Percentiles rank a stretch among this genome's conserved stretches.
These are phyloP conservation scores for Palythoa grandiflora DNA, from an alignment of 92 coral and sea anemone species.

Conservation along the genomic window DNA sequence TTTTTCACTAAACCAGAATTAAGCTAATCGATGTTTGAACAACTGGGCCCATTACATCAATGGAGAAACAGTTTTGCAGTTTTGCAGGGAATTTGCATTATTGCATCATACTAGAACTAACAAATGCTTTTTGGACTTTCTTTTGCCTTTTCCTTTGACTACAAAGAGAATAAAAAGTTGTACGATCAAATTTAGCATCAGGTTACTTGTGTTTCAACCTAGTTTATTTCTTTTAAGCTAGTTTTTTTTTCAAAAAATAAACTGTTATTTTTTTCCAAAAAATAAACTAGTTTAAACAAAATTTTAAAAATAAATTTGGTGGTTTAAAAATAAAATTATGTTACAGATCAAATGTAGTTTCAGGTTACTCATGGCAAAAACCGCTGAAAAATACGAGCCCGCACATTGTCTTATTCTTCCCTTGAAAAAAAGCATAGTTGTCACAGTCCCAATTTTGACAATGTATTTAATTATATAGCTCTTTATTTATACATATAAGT, in stretches of 20 bases:
- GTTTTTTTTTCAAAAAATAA: neutral
- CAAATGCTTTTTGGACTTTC: neutral
- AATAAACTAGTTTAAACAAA: slow-evolving; percentile 4
- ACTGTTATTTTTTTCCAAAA: neutral
- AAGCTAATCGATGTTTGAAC: slow-evolving; percentile 22
- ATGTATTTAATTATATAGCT: neutral
- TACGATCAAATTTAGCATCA: neutral
- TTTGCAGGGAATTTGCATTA: too few relatives aligned
- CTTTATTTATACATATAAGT: slow-evolving; percentile 10
- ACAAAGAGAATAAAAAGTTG: too few relatives aligned
- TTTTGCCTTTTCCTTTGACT: too few relatives aligned
- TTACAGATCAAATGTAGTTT: too few relatives aligned
- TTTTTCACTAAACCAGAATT: slow-evolving; percentile 18
- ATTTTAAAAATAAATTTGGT: neutral
- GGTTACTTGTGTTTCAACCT: neutral
- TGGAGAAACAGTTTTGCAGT: too few relatives aligned
- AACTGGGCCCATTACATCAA: neutral
- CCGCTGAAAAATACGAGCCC: neutral
- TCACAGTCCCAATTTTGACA: neutral
- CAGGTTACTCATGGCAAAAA: neutral
- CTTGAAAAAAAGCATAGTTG: slow-evolving; percentile 13
- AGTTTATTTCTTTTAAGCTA: slow-evolving; percentile 3
- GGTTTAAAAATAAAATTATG: neutral
- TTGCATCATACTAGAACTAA: neutral
- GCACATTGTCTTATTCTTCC: slow-evolving; percentile 32